These are phyloP conservation scores for Hydrolagus affinis DNA, from an alignment of 2,113 vertebrate genomes.

Conservation along the genomic window DNA sequence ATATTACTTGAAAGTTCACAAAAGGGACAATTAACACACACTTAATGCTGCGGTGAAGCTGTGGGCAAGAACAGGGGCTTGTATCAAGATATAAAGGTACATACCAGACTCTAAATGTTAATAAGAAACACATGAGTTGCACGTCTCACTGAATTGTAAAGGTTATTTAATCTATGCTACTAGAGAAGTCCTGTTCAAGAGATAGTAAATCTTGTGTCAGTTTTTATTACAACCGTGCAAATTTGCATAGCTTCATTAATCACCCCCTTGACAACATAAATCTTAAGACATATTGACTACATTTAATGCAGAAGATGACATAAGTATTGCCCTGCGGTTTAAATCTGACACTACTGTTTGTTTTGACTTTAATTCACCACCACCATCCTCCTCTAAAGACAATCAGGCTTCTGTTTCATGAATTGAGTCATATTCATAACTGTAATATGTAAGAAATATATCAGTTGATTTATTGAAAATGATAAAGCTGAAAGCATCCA, in stretches of 20 bases:
- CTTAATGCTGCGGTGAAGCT: constrained; percentile 46
- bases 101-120: not conserved
- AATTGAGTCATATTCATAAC: not conserved
- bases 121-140: not conserved
- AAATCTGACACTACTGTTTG: not conserved
- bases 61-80: not conserved
- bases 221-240: not conserved
- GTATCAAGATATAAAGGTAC: not conserved
- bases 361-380: not conserved
- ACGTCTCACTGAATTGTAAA: not conserved
- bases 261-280: not conserved
- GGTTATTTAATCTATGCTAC: not conserved
- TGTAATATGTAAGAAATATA: not conserved
- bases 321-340: not conserved
- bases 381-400: not conserved
- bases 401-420: not conserved
- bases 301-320: not conserved
- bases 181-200: not conserved
- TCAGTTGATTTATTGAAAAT: not conserved
- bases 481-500: not conserved
- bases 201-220: not conserved
- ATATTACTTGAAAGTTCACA: constrained; percentile 56
- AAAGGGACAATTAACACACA: constrained; percentile 58
- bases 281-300: not conserved
- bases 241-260: not conserved